A percentile compares a stretch with the other conserved stretches of the same genome.
These are phyloP conservation scores for Amphipyra tragopoginis DNA, from an alignment of 2,888 invertebrate species.

Conservation along the genomic window DNA sequence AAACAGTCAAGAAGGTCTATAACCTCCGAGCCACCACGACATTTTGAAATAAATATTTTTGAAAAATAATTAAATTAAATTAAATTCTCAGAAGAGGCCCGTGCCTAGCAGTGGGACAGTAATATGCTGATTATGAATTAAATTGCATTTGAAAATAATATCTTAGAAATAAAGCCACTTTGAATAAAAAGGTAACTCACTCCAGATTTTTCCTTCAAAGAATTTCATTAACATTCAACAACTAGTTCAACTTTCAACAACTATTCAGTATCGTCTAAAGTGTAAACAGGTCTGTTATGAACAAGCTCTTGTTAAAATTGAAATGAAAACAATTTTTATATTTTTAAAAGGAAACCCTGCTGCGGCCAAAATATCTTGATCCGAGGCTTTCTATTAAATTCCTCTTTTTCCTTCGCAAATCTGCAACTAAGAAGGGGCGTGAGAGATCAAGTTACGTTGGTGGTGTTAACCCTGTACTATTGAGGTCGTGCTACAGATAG, in stretches of 20 bases:
- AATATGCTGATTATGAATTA: no score
- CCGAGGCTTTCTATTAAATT: conserved; percentile 61
- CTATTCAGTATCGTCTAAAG: conserved; percentile 47
- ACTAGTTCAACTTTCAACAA: conserved; percentile 37
- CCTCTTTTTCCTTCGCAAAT: conserved; percentile 32
- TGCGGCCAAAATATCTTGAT: conserved; percentile 54
- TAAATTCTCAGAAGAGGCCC: no score
- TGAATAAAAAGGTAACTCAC: neutral
- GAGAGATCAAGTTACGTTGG: conserved; percentile 65
- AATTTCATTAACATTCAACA: conserved; percentile 26
- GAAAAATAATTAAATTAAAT: no score
- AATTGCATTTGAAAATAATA: no score
- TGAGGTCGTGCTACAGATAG: conserved; percentile 65
- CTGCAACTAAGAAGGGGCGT: conserved; percentile 54
- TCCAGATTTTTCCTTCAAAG: conserved; percentile 1
- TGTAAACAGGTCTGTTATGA: conserved; percentile 67
- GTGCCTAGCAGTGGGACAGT: no score
- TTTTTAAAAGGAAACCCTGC: conserved; percentile 68
- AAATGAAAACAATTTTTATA: conserved; percentile 72
- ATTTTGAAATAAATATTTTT: no score
- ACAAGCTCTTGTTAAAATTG: conserved; percentile 67
- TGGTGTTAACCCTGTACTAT: conserved; percentile 52
- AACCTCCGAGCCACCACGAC: no score
- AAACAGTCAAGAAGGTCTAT: no score
- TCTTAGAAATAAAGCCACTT: no score